Evolutionary conservation across 1,140 invertebrate genomes (phyloP), one percentile per base, ranked within the genome.

Genomic region (Euwallacea fornicatus): DNA sequence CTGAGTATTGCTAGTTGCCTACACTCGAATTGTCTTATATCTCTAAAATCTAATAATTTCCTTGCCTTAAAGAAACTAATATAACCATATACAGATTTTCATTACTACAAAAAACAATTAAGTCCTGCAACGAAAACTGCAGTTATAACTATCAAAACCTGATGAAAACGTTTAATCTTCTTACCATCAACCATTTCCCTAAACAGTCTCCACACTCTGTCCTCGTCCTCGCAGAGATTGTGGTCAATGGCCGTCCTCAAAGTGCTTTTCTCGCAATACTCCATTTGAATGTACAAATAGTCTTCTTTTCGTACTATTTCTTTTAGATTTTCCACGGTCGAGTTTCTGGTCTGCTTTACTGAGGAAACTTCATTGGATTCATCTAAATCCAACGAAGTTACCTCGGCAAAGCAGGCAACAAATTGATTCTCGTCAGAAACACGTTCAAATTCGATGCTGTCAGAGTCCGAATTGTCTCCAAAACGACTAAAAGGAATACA

Each of bases 241-340:
- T 90, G 88, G 82, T 98, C 97, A 73, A 98, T 98, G 0, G 93
- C 93, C 56, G 88, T 93, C 75, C 87, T 88, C 33, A 94, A 79
- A 0, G 93, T 96, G 75, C 91, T 93, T 78, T 93, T 95, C 77
- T 94, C 93, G 81, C 92, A 96, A 81, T 93, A 94, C 83, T 94
- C 93, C 93, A 94, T 95, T 81, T 94, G 95, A 76, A 98, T 97
- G 78, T 95, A 98, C 83, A 98, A 89, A 71, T 90, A 92, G 79
- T 93, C 91, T 15, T 77, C 71, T 72, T 76, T 62, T 64, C 73
- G 73, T 13, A 71, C 41, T 21, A 60, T 70, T 53, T 73, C 71
- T 43, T 80, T 21, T 21, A 44, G 47, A 55, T 6, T 56, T 2
- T 66, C 47, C 13, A 58, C 11, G 13, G 9, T 16, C 4, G 21